These are phyloP conservation scores for Spondyliosoma cantharus DNA, from an alignment of 2,797 vertebrate species.

Conservation along the genomic window DNA sequence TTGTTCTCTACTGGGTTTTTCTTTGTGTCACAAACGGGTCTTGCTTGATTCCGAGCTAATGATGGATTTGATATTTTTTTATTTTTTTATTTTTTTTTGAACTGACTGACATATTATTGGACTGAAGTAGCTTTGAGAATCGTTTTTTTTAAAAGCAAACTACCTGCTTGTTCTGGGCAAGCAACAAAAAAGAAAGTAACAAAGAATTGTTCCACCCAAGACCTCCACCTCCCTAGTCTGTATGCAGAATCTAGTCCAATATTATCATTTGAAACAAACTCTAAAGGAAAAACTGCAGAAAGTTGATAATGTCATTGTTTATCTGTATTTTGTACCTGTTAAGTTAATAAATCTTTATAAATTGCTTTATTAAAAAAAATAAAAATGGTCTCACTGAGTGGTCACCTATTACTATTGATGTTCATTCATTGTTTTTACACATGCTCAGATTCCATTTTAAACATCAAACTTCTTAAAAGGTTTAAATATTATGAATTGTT, in stretches of 20 bases:
- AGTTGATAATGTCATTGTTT: constrained; percentile 55
- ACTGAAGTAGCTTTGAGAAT: constrained; percentile 35
- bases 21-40: constrained; percentile 15
- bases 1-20: constrained; percentile 35
- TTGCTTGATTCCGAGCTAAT: constrained; percentile 31
- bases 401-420: constrained; percentile 2
- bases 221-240: not conserved
- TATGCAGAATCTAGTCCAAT: constrained; percentile 30
- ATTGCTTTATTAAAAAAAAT: constrained; percentile 50
- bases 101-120: constrained; percentile 53
- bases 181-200: not conserved
- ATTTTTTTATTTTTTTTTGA: constrained; percentile 39
- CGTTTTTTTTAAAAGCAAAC: not conserved
- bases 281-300: constrained; percentile 24
- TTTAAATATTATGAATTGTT: not conserved
- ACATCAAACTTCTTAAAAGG: not conserved
- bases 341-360: constrained; percentile 77
- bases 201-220: not conserved
- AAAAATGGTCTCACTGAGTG: not conserved
- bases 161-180: not conserved
- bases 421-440: not conserved
- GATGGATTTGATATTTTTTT: constrained; percentile 44
- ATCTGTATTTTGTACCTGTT: constrained; percentile 71
- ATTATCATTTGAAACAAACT: constrained; percentile 41
- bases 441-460: not conserved